These are phyloP conservation scores for Prolemur simus DNA, from an alignment of 2,113 vertebrate species.

Conservation along the genomic window DNA sequence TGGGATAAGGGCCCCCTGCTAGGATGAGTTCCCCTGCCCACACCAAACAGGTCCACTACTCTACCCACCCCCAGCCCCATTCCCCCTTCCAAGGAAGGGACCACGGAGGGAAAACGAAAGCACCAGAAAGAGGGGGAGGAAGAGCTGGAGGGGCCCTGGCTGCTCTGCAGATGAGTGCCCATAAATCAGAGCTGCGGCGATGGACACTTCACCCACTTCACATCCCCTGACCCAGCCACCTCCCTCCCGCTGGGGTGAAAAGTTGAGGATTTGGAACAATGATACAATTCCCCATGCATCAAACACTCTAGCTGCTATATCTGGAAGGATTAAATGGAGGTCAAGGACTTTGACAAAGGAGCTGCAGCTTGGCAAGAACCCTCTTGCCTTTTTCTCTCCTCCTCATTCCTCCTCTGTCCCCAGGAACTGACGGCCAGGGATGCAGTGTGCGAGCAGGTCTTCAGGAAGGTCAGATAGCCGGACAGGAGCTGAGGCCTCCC, in stretches of 20 bases:
- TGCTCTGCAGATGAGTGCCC: neutral
- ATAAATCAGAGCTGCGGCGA: neutral
- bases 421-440: conserved; percentile 92
- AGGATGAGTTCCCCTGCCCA: neutral
- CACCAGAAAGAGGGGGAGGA: neutral
- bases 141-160: neutral
- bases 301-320: neutral
- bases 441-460: conserved; percentile 91
- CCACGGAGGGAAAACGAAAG: neutral
- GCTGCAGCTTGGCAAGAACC: neutral
- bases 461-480: conserved; percentile 88
- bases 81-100: neutral
- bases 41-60: neutral
- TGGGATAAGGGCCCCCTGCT: neutral
- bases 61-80: accelerated
- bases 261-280: neutral
- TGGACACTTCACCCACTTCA: neutral
- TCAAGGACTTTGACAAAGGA: neutral
- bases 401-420: conserved; percentile 38
- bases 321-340: neutral
- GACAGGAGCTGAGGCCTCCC: neutral
- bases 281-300: conserved; percentile 16
- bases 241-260: conserved; percentile 46
- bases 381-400: conserved; percentile 4
- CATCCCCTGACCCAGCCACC: neutral